These are phyloP conservation scores for Limnothrissa miodon DNA, from an alignment of 2,113 vertebrate genomes.

Conservation along the genomic window DNA sequence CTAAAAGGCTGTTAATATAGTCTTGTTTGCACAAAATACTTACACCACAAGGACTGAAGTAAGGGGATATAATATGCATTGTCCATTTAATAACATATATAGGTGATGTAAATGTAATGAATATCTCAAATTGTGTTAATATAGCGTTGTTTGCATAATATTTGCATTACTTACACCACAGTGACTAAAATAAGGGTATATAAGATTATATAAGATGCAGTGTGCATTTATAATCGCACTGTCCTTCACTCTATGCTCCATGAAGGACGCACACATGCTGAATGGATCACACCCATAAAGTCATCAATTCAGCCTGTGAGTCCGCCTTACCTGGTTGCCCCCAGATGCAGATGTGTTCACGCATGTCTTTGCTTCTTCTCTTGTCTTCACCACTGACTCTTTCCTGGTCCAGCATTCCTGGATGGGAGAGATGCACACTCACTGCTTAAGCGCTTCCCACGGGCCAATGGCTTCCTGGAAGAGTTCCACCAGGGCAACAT, in stretches of 20 bases:
- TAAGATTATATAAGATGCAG: neutral
- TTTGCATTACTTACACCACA: no score
- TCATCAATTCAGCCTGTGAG: neutral
- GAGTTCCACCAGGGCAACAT: constrained; percentile 82
- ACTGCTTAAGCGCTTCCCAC: constrained; percentile 77
- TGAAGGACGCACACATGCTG: neutral
- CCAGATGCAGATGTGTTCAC: neutral
- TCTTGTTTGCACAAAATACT: no score
- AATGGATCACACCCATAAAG: neutral
- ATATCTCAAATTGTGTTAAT: no score
- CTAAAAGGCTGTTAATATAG: no score
- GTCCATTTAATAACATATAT: no score
- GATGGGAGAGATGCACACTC: constrained; percentile 77
- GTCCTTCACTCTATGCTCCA: neutral
- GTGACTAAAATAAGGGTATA: no score
- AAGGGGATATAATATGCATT: neutral
- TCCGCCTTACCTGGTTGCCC: neutral
- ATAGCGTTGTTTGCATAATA: no score
- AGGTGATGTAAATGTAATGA: no score
- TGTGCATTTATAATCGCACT: neutral
- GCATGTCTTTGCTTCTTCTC: constrained; percentile 10
- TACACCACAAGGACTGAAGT: no score
- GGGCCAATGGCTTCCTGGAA: constrained; percentile 83
- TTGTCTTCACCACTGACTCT: constrained; percentile 22
- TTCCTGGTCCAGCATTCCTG: constrained; percentile 75